phyloP scores from a whole-genome alignment of 2,797 vertebrate genomes.

The Ctenopoma kingsleyae region DNA sequence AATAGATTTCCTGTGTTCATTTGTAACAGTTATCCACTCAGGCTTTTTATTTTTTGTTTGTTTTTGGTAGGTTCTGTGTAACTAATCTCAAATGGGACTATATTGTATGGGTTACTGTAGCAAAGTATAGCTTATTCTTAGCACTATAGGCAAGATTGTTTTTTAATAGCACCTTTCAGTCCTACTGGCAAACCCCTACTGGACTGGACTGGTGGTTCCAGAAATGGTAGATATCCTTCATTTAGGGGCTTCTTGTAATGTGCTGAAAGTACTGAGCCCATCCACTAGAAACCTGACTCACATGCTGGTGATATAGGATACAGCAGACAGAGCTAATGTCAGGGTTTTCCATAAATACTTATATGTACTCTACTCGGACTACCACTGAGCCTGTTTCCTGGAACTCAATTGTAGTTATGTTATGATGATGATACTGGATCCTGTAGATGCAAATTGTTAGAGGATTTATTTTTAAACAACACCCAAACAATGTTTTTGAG shows the following conservation, averaged over 20 bases:
- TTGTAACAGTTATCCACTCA: conserved; percentile 4
- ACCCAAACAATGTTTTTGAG: background rate
- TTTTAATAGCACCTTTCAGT: conserved; percentile 18
- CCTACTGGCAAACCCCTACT: background rate
- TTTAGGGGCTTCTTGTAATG: conserved; percentile 26
- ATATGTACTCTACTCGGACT: conserved; percentile 23
- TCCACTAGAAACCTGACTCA: conserved; percentile 39
- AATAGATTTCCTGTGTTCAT: conserved; percentile 28
- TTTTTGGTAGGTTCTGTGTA: background rate
- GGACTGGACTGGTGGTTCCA: conserved; percentile 3
- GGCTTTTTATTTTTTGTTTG: background rate
- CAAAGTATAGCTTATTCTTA: conserved; percentile 2
- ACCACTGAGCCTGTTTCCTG: conserved; percentile 8
- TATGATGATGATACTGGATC: conserved; percentile 1
- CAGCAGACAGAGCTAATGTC: conserved; percentile 38
- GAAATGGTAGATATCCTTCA: conserved; percentile 19
- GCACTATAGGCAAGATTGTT: background rate
- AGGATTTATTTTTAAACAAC: background rate
- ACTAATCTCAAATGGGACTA: background rate
- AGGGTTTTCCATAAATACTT: conserved; percentile 45
- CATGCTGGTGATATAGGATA: conserved; percentile 36
- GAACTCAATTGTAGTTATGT: conserved; percentile 8
- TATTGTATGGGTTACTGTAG: background rate
- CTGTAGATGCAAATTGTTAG: background rate
- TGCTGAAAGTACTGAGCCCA: conserved; percentile 11